Base-by-base conservation (phyloP, 2,113 vertebrate species). In the Aptenodytes patagonicus region DNA sequence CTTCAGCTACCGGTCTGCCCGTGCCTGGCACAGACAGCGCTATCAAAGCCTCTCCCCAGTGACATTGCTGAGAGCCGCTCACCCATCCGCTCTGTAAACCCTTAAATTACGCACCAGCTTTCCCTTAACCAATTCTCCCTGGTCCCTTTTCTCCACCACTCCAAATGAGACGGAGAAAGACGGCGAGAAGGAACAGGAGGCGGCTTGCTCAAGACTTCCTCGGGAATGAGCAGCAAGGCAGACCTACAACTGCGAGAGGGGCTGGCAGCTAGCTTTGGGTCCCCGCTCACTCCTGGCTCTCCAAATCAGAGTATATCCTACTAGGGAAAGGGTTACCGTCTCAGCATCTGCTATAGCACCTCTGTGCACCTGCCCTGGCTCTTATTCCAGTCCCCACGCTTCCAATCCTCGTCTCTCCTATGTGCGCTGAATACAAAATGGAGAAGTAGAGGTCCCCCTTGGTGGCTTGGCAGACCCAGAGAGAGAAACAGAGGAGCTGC, bases 121-220 rank as follows among this genome's bases (percentile, higher is more conserved):
- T 34, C 82, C 55, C 87, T 31, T 11, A 52, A 46, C 61, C 44
- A 52, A 58, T 36, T 76, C 57, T 72, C 54, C 47, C 34, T 14
- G 0, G 0, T 32, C 21, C 66, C 40, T 76, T 40, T 52, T 42
- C 91, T 60, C 44, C 47, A 73, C 17, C 14, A 6, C 47, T 75
- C 64, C 70, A 32, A 76, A 73, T 0, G 0, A 83, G 55, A 57
- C 0, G 3, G 78, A 64, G 80, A n/a, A 86, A 92, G 80, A 42
- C 1, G 1, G 52, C 0, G 12, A 55, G 79, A 60, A 71, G 85
- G 49, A 88, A 36, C 17, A 31, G 79, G 71, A 71, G 46, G 42
- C 0, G 0, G 31, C 29, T 86, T 0, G 1, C 55, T 83, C 0
- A 0, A 54, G 51, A 10, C 46, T 12, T 75, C 77, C 69, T 72